Conservation (phyloP, 2,797 vertebrate species). For the Distichodus sexfasciatus region DNA sequence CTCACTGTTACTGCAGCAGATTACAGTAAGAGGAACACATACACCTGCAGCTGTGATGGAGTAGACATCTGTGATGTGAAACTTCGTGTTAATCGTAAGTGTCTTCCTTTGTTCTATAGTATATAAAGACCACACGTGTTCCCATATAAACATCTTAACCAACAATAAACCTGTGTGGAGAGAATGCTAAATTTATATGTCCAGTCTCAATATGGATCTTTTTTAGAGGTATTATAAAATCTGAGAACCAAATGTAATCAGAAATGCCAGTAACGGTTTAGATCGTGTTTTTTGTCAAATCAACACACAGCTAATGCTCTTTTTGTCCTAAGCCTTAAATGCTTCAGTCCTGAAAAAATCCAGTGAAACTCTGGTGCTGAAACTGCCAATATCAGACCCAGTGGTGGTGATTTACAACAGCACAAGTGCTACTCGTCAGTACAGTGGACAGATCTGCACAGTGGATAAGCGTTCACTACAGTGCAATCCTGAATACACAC, state of each 20-base stretch:
- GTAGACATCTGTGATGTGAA: not conserved
- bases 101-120: not conserved
- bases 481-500: not conserved
- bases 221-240: too few relatives aligned
- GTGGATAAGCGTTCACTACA: not conserved
- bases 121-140: too few relatives aligned
- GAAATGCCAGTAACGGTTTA: too few relatives aligned
- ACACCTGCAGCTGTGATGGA: not conserved
- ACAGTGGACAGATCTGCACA: not conserved
- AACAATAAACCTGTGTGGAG: too few relatives aligned
- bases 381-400: not conserved
- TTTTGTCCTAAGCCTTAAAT: not conserved
- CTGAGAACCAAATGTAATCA: too few relatives aligned
- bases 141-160: too few relatives aligned
- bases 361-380: not conserved
- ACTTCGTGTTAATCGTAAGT: not conserved
- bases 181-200: too few relatives aligned
- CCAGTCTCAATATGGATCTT: too few relatives aligned
- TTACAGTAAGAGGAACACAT: not conserved
- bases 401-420: constrained; percentile 3
- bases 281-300: too few relatives aligned
- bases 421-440: not conserved
- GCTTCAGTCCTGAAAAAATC: not conserved
- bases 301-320: not conserved
- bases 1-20: not conserved